A percentile compares a stretch with the other conserved stretches of the same genome.
Evolutionary conservation across 2,888 invertebrate genomes (phyloP).

Genomic region (Xestia c-nigrum): DNA sequence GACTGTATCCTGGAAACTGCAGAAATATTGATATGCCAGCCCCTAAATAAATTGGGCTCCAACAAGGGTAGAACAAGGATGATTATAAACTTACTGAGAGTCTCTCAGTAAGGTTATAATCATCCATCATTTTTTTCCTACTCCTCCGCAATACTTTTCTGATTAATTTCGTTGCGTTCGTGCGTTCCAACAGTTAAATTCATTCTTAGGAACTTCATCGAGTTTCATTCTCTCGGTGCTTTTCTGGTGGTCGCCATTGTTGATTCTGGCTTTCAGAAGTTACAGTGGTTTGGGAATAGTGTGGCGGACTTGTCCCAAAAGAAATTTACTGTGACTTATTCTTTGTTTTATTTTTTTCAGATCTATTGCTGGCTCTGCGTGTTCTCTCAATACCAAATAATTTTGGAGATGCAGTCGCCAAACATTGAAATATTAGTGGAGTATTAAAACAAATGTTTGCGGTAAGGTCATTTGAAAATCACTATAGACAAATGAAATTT

Average conservation of each 20-base stretch:
- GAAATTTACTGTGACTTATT: neutral
- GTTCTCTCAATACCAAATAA: conserved; percentile 95
- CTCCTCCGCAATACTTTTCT: too few species aligned
- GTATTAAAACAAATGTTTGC: conserved; percentile 72
- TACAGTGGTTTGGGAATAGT: too few species aligned
- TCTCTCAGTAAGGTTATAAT: too few species aligned
- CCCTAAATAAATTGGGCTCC: neutral
- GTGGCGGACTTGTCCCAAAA: too few species aligned
- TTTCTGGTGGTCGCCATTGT: too few species aligned
- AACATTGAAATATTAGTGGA: conserved; percentile 94
- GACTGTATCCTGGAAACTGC: neutral
- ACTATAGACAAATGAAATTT: neutral
- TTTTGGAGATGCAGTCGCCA: conserved; percentile 95
- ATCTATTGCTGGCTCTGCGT: conserved; percentile 97
- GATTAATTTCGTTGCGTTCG: too few species aligned
- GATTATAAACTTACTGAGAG: too few species aligned
- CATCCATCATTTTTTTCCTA: too few species aligned
- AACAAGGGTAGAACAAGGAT: neutral
- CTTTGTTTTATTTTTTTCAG: conserved; percentile 88
- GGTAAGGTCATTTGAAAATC: conserved; percentile 17
- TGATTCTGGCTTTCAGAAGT: too few species aligned
- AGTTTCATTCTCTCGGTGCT: too few species aligned
- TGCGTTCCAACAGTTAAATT: too few species aligned
- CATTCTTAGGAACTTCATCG: too few species aligned
- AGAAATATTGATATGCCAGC: neutral